Evolutionary conservation across 2,888 invertebrate genomes (phyloP).

Genomic region (Pseudococcus longispinus): DNA sequence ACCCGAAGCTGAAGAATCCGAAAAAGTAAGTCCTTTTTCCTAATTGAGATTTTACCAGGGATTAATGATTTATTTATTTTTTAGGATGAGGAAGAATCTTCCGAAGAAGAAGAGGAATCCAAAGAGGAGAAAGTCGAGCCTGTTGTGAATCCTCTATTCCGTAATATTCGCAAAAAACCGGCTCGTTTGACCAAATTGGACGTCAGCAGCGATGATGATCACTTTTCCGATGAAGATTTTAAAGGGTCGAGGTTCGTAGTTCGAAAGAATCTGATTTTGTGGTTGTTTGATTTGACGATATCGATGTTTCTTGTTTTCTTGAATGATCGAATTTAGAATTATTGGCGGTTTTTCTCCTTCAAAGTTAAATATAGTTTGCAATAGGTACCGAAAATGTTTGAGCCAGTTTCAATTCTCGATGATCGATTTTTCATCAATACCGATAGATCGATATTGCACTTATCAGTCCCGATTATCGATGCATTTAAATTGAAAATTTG

Average conservation of each 20-base stretch:
- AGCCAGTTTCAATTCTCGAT: no score
- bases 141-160: conserved; percentile 59
- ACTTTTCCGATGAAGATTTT: conserved; percentile 88
- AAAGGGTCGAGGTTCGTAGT: conserved; percentile 75
- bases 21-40: neutral
- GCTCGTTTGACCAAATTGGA: conserved; percentile 83
- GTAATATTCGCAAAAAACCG: conserved; percentile 62
- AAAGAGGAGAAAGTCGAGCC: conserved; percentile 62
- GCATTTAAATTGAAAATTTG: no score
- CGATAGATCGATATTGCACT: no score
- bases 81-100: conserved; percentile 61
- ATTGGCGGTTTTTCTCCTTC: no score
- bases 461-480: no score
- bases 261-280: neutral
- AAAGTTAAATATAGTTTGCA: no score
- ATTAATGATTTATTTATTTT: conserved; percentile 65
- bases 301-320: no score
- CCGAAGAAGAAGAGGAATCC: conserved; percentile 60
- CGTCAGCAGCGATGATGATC: conserved; percentile 79
- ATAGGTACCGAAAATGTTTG: no score
- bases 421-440: no score
- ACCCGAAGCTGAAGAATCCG: conserved; percentile 20
- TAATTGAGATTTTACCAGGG: neutral
- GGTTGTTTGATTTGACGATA: no score
- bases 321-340: no score